Conservation (phyloP, 2,113 vertebrate genomes). For the Megaceryle torquata region DNA sequence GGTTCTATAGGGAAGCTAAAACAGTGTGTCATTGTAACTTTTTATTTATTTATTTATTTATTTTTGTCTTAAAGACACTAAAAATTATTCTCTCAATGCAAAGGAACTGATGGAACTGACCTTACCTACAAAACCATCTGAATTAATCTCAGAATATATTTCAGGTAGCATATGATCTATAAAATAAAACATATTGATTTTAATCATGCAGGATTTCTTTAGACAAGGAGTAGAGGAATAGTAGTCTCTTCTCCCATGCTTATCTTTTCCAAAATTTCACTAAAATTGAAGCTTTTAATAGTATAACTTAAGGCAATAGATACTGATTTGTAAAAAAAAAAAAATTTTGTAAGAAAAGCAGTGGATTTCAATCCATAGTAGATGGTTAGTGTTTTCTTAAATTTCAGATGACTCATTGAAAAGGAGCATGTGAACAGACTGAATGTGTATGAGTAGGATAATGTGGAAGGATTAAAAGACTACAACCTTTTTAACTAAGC, state of each 20-base stretch:
- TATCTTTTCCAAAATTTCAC: neutral
- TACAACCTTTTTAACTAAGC: neutral
- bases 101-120: neutral
- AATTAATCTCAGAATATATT: neutral
- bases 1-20: neutral
- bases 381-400: neutral
- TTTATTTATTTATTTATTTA: too few relatives aligned
- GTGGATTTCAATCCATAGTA: neutral
- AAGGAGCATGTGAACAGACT: neutral
- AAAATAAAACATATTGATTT: neutral
- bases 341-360: neutral
- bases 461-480: neutral
- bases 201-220: neutral
- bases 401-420: rapidly evolving
- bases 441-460: neutral
- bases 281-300: neutral
- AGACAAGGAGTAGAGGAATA: neutral
- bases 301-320: neutral
- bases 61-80: neutral
- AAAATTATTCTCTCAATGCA: neutral
- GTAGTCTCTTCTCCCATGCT: neutral
- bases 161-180: neutral
- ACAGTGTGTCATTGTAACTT: neutral
- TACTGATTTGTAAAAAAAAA: neutral
- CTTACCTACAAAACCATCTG: neutral